A percentile compares a stretch with the other conserved stretches of the same genome.
These are phyloP conservation scores for Noctua comes DNA, from an alignment of 2,888 invertebrate species.

Conservation along the genomic window DNA sequence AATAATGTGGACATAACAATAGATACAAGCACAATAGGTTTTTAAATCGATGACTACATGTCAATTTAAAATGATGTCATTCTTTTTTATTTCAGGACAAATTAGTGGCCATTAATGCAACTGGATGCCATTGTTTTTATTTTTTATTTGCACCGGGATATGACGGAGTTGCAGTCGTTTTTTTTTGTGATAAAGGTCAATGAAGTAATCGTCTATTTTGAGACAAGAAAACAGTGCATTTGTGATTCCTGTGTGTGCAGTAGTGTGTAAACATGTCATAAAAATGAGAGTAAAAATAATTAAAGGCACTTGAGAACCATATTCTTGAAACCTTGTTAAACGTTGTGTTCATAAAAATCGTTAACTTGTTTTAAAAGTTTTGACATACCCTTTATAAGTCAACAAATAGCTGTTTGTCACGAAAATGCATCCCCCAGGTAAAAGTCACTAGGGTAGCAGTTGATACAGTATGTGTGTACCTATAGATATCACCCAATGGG, in stretches of 20 bases:
- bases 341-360: slow-evolving; percentile 1
- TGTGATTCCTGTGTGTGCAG: background rate
- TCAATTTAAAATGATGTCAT: slow-evolving; percentile 51
- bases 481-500: slow-evolving; percentile 16
- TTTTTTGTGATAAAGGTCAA: slow-evolving; percentile 1
- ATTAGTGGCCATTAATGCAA: slow-evolving; percentile 27
- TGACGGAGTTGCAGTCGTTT: slow-evolving; percentile 14
- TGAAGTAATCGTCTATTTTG: slow-evolving; percentile 20
- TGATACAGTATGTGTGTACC: background rate
- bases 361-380: slow-evolving; percentile 38
- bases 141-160: slow-evolving; percentile 23
- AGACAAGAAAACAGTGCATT: slow-evolving; percentile 20
- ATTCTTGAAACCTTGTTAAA: background rate
- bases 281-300: slow-evolving; percentile 12
- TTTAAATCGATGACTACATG: slow-evolving; percentile 31
- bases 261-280: slow-evolving; percentile 3
- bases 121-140: slow-evolving; percentile 44
- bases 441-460: slow-evolving; percentile 44
- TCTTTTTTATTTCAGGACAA: slow-evolving; percentile 32
- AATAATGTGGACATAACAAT: slow-evolving; percentile 72
- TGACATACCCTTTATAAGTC: slow-evolving; percentile 19
- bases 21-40: background rate
- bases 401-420: slow-evolving; percentile 58
- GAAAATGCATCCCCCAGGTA: slow-evolving; percentile 31
- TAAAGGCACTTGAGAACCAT: background rate